Conservation (phyloP, 2,888 invertebrate species). For the Calameuta idolon region DNA sequence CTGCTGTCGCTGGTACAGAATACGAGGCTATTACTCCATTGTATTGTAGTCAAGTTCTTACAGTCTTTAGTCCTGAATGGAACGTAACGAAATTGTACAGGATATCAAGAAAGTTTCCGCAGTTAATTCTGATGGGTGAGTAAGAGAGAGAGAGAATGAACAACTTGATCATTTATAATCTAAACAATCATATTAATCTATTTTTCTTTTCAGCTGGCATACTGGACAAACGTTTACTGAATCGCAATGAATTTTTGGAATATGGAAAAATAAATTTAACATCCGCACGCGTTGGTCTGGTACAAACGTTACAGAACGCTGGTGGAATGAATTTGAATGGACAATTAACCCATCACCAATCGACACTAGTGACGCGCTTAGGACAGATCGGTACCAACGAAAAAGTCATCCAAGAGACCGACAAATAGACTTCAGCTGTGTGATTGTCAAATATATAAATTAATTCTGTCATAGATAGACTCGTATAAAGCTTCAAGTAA, state of each 20-base stretch:
- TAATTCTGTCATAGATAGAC: slow-evolving; percentile 57
- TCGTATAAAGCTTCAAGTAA: slow-evolving; percentile 54
- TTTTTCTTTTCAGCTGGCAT: slow-evolving; percentile 74
- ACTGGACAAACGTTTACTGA: slow-evolving; percentile 76
- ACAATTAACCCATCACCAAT: slow-evolving; percentile 78
- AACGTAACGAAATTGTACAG: slow-evolving; percentile 74
- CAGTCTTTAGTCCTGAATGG: slow-evolving; percentile 79
- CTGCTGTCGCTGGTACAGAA: slow-evolving; percentile 76
- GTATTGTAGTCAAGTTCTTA: slow-evolving; percentile 74
- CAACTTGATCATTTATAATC: background rate
- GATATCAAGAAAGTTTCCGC: slow-evolving; percentile 78
- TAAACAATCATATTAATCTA: background rate
- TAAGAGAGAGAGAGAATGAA: slow-evolving; percentile 17
- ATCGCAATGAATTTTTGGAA: slow-evolving; percentile 76
- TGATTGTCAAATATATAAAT: slow-evolving; percentile 43
- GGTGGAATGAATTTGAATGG: slow-evolving; percentile 75
- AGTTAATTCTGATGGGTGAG: slow-evolving; percentile 77
- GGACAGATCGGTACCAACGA: slow-evolving; percentile 66
- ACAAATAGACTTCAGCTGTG: slow-evolving; percentile 47
- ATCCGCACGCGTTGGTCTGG: slow-evolving; percentile 76
- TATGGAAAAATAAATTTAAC: slow-evolving; percentile 77
- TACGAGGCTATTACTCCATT: slow-evolving; percentile 77
- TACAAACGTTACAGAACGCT: slow-evolving; percentile 76
- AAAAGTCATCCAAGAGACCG: slow-evolving; percentile 35
- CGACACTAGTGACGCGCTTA: slow-evolving; percentile 75